Evolutionary conservation across 2,113 vertebrate species (phyloP), one percentile per base, ranked within the genome.

Genomic region (Crypturellus undulatus): DNA sequence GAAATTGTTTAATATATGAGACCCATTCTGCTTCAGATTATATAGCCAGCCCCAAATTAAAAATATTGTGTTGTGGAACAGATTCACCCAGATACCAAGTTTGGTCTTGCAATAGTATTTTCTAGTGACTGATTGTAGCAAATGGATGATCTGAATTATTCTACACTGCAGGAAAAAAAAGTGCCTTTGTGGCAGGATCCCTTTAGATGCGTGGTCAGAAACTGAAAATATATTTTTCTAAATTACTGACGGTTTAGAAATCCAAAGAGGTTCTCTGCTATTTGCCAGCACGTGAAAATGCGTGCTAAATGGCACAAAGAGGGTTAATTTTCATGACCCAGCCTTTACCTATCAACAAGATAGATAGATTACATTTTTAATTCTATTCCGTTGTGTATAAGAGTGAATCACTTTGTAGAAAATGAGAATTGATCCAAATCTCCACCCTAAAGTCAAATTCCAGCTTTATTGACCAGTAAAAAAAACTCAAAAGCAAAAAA

Each of bases 341-440:
- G 84, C 84, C 84, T 89, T 84, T 95, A 79, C 73, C 78, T 93
- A 84, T 96, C 91, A 95, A 94, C 73, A 95, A 95, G 94, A 97
- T 79, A 95, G 94, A 97, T 79, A 93, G 91, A 97, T 97, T 97
- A 84, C 89, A 93, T 93, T 97, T 96, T 96, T 89, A 94, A 89
- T 96, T 93, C 93, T 95, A 43, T 87, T 94, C 94, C 93, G 91
- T 21, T 24, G 91, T 63, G 89, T 89, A 85, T 91, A 91, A 93
- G 87, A 91, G 87, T 73, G 91, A 95, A 95, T 93, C 87, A 96
- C 94, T 95, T 92, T 92, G 81, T 65, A 96, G 95, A 96, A 97
- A 97, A 96, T 97, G 89, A 96, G 94, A 97, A 96, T 96, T 97
- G 96, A 97, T 96, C 92, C 94, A 92, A 92, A 95, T 92, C 91